Evolutionary conservation across 2,888 invertebrate species (phyloP).

Genomic region (Nomada lathburiana): DNA sequence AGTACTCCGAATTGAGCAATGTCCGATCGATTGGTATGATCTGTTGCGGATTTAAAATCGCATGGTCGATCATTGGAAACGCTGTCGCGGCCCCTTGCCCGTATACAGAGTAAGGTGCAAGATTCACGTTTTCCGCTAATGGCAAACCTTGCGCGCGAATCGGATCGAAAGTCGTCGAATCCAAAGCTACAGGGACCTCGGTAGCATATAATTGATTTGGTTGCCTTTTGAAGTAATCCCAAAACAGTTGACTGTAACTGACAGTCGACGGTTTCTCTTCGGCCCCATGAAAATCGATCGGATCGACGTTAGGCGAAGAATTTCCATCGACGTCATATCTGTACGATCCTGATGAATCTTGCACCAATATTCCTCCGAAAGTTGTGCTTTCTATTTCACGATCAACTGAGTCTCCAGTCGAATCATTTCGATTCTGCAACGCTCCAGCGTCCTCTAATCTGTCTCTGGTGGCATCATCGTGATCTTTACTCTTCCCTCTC

Average conservation of each 20-base stretch:
- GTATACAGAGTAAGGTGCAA: neutral
- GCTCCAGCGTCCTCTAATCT: neutral
- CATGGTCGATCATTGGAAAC: neutral
- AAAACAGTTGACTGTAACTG: slow-evolving; percentile 73
- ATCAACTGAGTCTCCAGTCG: slow-evolving; percentile 1
- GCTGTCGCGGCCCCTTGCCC: neutral
- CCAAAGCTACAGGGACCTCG: neutral
- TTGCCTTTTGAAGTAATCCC: slow-evolving; percentile 72
- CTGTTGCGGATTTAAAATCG: neutral
- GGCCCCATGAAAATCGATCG: neutral
- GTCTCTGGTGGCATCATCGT: neutral
- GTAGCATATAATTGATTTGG: slow-evolving; percentile 62
- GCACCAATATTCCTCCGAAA: neutral
- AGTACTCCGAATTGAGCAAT: slow-evolving; percentile 1
- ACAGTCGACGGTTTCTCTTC: slow-evolving; percentile 51
- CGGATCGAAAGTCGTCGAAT: slow-evolving; percentile 49
- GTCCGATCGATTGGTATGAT: neutral
- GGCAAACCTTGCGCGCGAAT: neutral
- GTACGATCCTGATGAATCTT: neutral
- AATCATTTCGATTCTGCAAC: neutral
- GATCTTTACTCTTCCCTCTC: neutral
- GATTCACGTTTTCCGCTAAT: no score
- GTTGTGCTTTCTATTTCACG: neutral
- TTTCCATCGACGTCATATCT: neutral
- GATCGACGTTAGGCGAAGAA: neutral